Conservation (phyloP, 2,797 vertebrate genomes). For the Alca torda region DNA sequence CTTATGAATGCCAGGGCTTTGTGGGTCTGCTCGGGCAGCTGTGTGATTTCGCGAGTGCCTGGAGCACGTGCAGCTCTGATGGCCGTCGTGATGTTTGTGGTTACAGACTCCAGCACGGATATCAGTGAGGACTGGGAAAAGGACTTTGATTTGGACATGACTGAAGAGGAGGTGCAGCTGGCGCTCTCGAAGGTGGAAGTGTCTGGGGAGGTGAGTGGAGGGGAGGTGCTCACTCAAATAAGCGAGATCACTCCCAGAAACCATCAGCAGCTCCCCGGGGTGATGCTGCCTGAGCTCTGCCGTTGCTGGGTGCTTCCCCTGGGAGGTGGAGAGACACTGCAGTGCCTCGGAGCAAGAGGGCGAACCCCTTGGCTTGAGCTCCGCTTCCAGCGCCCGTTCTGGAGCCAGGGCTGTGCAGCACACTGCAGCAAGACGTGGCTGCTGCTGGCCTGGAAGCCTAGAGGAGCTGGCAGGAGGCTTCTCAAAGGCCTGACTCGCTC, state of each 20-base stretch:
- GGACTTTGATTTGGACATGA: conserved; percentile 99
- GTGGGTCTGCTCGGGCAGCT: background rate
- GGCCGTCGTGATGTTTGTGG: background rate
- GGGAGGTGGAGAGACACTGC: background rate
- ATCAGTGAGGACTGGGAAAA: conserved; percentile 99
- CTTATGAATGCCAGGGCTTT: background rate
- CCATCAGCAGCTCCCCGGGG: background rate
- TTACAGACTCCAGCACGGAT: conserved; percentile 90
- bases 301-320: background rate
- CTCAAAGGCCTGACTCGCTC: background rate
- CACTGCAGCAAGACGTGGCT: fast-evolving
- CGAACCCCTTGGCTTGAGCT: background rate
- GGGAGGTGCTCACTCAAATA: background rate
- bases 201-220: conserved; percentile 85
- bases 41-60: background rate
- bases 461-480: background rate
- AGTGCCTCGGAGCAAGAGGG: background rate
- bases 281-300: background rate
- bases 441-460: background rate
- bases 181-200: conserved; percentile 89
- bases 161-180: conserved; percentile 95
- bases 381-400: background rate
- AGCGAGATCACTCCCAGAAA: background rate
- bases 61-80: background rate
- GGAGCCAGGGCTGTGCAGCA: background rate